Evolutionary conservation across 1,140 invertebrate genomes (phyloP), one percentile per base, ranked within the genome.

Genomic region (Lordiphosa mommai): DNA sequence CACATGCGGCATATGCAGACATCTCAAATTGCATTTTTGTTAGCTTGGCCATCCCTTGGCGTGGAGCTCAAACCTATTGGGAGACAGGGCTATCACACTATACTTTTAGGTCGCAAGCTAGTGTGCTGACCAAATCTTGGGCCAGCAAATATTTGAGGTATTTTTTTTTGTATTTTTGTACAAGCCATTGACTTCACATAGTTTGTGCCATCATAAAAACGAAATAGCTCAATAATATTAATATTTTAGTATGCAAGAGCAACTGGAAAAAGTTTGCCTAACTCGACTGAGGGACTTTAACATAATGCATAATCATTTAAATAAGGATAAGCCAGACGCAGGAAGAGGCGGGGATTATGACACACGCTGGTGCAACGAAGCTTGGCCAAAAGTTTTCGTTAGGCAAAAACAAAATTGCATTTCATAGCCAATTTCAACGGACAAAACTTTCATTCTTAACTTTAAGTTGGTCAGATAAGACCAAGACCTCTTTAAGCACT

Each of bases 251-350:
- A 59, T 9, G 69, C 52, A 29, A 61, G 36, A 55, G 17, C 43
- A 27, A 36, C 51, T 10, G 41, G 30, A 36, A 56, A 59, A 66
- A 70, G 60, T 66, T 65, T 34, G 3, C 33, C 5, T 20, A 40
- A 43, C 20, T 20, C 1, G 32, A 5, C 17, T 16, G 49, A 48
- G 9, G 17, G 68, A 40, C 73, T 73, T 69, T 38, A 52, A 55
- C 58, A 72, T 76, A 82, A 80, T 74, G 57, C 71, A 80, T 72
- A 72, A 84, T 76, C 77, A 84, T 82, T 82, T 82, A 68, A 82
- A 84, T 61, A 84, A 58, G 77, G 67, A 76, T 82, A 63, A 60
- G 66, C 33, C 34, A 43, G 20, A 29, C 27, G 29, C 14, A 37
- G 34, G 14, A 40, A 17, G 14, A 41, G 40, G 10, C 13, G 7